Percentiles rank a stretch among this genome's conserved stretches.
Conservation (phyloP, 1,140 invertebrate genomes). For the Diorhabda sublineata region DNA sequence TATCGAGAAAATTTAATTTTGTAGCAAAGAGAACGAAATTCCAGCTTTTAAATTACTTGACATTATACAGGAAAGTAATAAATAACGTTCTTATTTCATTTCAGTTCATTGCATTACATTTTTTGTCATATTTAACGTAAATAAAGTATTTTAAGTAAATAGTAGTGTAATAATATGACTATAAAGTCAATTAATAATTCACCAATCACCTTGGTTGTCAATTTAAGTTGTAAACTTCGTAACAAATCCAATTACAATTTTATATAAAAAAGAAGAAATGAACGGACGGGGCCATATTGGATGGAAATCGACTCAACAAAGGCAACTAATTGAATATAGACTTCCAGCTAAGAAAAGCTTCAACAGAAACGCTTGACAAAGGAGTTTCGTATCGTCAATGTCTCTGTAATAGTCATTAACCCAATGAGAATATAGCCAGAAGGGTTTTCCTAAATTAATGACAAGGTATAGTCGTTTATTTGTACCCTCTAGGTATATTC, state of each 20-base stretch:
- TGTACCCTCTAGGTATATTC: constrained; percentile 8
- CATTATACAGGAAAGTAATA: too few relatives aligned
- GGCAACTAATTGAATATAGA: constrained; percentile 21
- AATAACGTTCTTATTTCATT: too few relatives aligned
- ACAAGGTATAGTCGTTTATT: constrained; percentile 15
- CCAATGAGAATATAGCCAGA: constrained; percentile 26
- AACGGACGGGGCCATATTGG: not conserved
- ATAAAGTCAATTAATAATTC: too few relatives aligned
- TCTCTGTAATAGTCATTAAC: constrained; percentile 27
- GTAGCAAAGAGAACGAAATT: not conserved
- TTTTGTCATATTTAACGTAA: too few relatives aligned
- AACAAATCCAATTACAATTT: not conserved
- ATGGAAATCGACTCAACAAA: constrained; percentile 1
- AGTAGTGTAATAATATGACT: too few relatives aligned
- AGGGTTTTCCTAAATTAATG: constrained; percentile 11
- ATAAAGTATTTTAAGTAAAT: too few relatives aligned
- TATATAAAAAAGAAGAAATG: not conserved
- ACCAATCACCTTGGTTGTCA: too few relatives aligned
- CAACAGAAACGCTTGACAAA: constrained; percentile 21
- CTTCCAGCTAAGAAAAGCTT: constrained; percentile 28
- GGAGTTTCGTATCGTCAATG: constrained; percentile 19
- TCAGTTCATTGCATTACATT: too few relatives aligned
- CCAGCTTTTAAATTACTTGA: too few relatives aligned
- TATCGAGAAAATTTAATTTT: not conserved
- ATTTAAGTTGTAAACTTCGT: not conserved